Conservation (phyloP, 2,113 vertebrate species). For the Phalacrocorax aristotelis region DNA sequence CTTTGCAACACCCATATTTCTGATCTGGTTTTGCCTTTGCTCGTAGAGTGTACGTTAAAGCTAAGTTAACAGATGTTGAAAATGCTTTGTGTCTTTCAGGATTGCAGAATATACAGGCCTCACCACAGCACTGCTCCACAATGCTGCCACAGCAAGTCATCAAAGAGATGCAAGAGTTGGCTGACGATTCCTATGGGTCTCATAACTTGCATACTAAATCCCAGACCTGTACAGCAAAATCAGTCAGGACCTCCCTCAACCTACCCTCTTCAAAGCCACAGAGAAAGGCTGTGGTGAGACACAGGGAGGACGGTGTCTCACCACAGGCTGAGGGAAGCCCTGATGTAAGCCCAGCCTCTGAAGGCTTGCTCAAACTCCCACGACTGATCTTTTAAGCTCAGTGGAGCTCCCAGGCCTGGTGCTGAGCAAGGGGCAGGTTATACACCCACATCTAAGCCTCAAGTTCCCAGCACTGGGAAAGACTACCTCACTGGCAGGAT, state of each 20-base stretch:
- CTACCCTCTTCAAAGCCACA: neutral
- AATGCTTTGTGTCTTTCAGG: neutral
- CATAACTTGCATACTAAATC: neutral
- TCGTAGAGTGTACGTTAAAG: neutral
- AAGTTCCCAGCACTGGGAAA: neutral
- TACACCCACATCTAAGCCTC: neutral
- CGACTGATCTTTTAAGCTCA: neutral
- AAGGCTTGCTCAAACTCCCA: neutral
- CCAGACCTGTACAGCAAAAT: neutral
- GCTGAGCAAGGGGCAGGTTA: neutral
- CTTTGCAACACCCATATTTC: neutral
- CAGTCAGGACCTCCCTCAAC: neutral
- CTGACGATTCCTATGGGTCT: neutral
- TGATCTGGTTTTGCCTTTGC: neutral
- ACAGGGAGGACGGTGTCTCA: fast-evolving
- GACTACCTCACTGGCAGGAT: too few species aligned
- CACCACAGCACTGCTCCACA: neutral
- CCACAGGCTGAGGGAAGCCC: neutral
- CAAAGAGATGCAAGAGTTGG: neutral
- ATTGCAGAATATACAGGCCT: neutral
- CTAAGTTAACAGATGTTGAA: neutral
- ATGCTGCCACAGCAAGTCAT: neutral
- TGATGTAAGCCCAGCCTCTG: neutral
- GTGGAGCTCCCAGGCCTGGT: neutral
- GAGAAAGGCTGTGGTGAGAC: neutral